phyloP scores from a whole-genome alignment of 2,888 invertebrate species.

The Hyppa rectilinea region DNA sequence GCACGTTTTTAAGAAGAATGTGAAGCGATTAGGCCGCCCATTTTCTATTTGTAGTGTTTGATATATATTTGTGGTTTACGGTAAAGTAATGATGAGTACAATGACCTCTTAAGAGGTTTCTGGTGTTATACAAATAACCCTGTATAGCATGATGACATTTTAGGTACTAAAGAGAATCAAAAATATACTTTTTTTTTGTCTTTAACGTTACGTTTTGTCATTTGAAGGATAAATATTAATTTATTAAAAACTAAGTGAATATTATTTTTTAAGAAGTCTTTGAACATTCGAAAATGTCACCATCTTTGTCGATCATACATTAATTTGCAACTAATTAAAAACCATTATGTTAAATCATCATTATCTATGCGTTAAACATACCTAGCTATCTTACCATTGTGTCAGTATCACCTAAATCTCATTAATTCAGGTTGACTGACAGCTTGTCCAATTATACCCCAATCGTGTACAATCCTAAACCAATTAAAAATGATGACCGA shows the following conservation, averaged over 20 bases:
- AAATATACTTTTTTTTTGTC: no score
- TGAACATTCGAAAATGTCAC: neutral
- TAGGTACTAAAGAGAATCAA: no score
- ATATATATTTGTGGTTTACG: no score
- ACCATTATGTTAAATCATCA: conserved; percentile 15
- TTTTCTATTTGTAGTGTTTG: no score
- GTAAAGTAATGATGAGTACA: no score
- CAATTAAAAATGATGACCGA: conserved; percentile 67
- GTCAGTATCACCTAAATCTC: conserved; percentile 61
- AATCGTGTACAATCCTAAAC: conserved; percentile 69
- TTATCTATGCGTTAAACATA: neutral
- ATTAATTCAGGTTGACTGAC: conserved; percentile 70
- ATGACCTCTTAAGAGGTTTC: no score
- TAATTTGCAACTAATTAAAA: conserved; percentile 2
- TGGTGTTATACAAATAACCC: no score
- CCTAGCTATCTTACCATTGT: conserved; percentile 23
- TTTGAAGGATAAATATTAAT: neutral
- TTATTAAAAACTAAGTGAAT: neutral
- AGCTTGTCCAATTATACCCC: conserved; percentile 74
- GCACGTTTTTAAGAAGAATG: no score
- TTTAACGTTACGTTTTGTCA: neutral
- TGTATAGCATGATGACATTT: no score
- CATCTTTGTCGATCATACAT: neutral
- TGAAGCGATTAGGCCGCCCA: no score
- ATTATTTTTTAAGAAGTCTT: no score